Evolutionary conservation across 2,797 vertebrate species (phyloP), one percentile per base, ranked within the genome.

Genomic region (Tympanoctomys barrerae): DNA sequence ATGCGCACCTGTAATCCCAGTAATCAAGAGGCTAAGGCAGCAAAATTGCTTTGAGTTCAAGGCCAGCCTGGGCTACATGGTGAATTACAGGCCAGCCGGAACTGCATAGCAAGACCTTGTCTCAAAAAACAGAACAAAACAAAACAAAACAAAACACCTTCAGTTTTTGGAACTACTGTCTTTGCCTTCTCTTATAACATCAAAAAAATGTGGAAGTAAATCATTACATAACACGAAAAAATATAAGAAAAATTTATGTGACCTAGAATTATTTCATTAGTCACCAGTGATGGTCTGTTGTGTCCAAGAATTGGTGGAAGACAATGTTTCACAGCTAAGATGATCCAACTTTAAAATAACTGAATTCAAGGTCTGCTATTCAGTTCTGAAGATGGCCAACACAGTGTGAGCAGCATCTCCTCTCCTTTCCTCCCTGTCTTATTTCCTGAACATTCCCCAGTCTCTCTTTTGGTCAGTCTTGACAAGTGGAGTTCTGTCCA

Each of bases 141-240:
- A 57, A 54, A 54, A 54, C 16, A 16, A 54, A 18, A 54, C 14
- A 54, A 54, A n/a, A n/a, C n/a, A 54, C 14, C 14, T 16, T 57
- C 54, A 57, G 16, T 80, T 95, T 96, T 81, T 82, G 2, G 2
- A 90, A 54, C 75, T 90, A 0, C 77, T 86, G 94, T 94, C 6
- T 70, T 39, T 92, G 28, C 9, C 46, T 93, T 90, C 12, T 93
- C 42, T 84, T 71, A 42, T 26, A 84, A 1, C 22, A 61, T 89
- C 2, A 81, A 83, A 96, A 96, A 89, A 46, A 26, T 33, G 81
- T 75, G 22, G 39, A n/a, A 31, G 42, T 81, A 85, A 75, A 49
- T 42, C 36, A 89, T 52, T 80, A 73, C 16, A 57, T 78, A 70
- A 33, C 2, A 39, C 14, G 83, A n/a, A 57, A 70, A 79, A 80